Evolutionary conservation across 2,888 invertebrate species (phyloP).

Genomic region (Aspidiotus destructor): DNA sequence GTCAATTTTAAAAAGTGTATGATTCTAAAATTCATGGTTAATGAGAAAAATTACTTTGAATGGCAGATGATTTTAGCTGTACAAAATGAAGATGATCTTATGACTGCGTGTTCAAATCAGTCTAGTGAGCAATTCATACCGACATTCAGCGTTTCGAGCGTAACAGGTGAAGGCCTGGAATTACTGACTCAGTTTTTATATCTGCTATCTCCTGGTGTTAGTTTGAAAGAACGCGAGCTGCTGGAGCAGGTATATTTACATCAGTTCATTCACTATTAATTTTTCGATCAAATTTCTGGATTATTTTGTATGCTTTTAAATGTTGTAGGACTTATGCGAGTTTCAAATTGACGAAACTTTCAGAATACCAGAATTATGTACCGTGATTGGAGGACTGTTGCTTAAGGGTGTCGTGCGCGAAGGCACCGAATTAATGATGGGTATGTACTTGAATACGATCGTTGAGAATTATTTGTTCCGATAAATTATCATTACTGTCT

Average conservation of each 20-base stretch:
- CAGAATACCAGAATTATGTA: slow-evolving; percentile 69
- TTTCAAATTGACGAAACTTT: slow-evolving; percentile 94
- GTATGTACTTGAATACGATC: slow-evolving; percentile 39
- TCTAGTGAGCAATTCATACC: slow-evolving; percentile 57
- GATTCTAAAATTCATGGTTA: neutral
- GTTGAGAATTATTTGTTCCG: neutral
- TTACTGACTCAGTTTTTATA: slow-evolving; percentile 77
- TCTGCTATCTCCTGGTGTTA: slow-evolving; percentile 61
- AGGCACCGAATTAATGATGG: slow-evolving; percentile 65
- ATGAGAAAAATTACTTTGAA: slow-evolving; percentile 5
- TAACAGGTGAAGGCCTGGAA: slow-evolving; percentile 74
- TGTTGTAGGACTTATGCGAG: slow-evolving; percentile 56
- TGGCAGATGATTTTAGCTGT: slow-evolving; percentile 54
- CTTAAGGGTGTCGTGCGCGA: slow-evolving; percentile 77
- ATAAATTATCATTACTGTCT: neutral
- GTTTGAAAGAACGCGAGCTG: slow-evolving; percentile 55
- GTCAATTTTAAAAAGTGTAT: neutral
- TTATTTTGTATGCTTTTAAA: slow-evolving; percentile 34
- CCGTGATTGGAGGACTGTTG: slow-evolving; percentile 75
- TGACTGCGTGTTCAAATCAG: slow-evolving; percentile 62
- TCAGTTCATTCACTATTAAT: neutral
- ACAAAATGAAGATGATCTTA: slow-evolving; percentile 59
- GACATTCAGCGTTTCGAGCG: slow-evolving; percentile 82
- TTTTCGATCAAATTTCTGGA: neutral
- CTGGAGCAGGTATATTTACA: slow-evolving; percentile 51